Evolutionary conservation across 2,113 vertebrate species (phyloP), one percentile per base, ranked within the genome.

Genomic region (Lepus americanus): DNA sequence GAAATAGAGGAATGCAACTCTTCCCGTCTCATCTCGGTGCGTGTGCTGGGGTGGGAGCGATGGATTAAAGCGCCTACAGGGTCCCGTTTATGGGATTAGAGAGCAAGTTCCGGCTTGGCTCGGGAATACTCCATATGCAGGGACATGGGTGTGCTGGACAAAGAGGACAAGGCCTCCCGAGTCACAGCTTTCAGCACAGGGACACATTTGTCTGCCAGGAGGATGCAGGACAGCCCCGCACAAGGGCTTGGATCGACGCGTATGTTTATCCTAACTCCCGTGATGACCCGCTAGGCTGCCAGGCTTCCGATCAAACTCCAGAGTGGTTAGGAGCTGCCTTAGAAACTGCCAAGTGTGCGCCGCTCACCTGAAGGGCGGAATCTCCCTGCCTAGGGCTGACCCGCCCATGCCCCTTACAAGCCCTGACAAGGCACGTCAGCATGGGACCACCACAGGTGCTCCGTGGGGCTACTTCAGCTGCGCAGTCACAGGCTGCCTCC

Each of bases 261-360:
- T 36, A n/a, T 23, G 72, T 70, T 93, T 95, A 91, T 59, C 51
- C 87, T 29, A 79, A 83, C 63, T 77, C 73, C 82, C 82, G 59
- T n/a, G 49, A 33, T 79, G 77, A 92, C 91, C 93, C 64, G 53
- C 76, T 89, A 66, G 63, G 76, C 88, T 66, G 73, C 70, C 72
- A 64, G 80, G 59, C n/a, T 84, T 64, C 10, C 3, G 51, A 59
- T 94, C 70, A 69, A 78, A 77, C 79, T 93, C 53, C 5, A 33
- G 66, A 91, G n/a, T 9, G 7, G 10, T 64, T 53, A 72, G 0
- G 6, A 81, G 64, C 44, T 51, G 33, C 66, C 39, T 25, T 59
- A 51, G 83, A 91, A 95, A 82, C 78, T 87, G 95, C 80, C 77
- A 89, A 93, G 89, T 44, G 29, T 1, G 51, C 55, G 72, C 44